Base-by-base conservation (phyloP, 2,888 invertebrate genomes). In the Cyclophora albipunctata region DNA sequence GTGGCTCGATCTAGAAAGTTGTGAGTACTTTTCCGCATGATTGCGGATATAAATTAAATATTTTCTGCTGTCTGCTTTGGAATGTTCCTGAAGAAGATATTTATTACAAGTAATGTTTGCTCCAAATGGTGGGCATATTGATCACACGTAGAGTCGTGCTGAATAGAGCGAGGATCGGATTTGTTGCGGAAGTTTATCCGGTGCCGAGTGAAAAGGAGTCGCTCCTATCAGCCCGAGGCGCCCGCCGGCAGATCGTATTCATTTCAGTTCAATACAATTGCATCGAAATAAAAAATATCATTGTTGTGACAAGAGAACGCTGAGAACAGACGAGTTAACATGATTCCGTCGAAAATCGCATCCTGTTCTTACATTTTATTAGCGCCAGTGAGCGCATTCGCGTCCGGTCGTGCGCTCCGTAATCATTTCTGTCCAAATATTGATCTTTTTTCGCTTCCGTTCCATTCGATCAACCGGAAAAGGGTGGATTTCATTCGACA, bases 381-480 rank as follows among this genome's bases (percentile, higher is more conserved):
- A 81, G 80, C 76, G 77, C 70, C 73, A 66, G 69, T 69, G 73
- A 73, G 66, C 71, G 74, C 73, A 81, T 81, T 82, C 74, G 73
- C 81, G 73, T 83, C 82, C 83, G 81, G 79, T 72, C 69, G 71
- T 72, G 70, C 69, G 73, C 58, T 69, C 67, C 72, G 69, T 84
- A 82, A 84, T 85, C 74, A 77, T 80, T 81, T 79, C 80, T 84
- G 86, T 85, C 86, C 69, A 86, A 86, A 87, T 86, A 87, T 87
- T 87, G 84, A 85, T 75, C 75, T 79, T 84, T 84, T 84, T 82
- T 78, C 65, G 71, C 73, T 82, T 84, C 84, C 84, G 78, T 73
- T 80, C 64, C 58, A 71, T 76, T 78, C 64, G 69, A 69, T 69
- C 57, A 59, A 62, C 72, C 72, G 81, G 78, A 82, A 79, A 75